These are phyloP conservation scores for Podiceps cristatus DNA, from an alignment of 2,113 vertebrate species.

Conservation along the genomic window DNA sequence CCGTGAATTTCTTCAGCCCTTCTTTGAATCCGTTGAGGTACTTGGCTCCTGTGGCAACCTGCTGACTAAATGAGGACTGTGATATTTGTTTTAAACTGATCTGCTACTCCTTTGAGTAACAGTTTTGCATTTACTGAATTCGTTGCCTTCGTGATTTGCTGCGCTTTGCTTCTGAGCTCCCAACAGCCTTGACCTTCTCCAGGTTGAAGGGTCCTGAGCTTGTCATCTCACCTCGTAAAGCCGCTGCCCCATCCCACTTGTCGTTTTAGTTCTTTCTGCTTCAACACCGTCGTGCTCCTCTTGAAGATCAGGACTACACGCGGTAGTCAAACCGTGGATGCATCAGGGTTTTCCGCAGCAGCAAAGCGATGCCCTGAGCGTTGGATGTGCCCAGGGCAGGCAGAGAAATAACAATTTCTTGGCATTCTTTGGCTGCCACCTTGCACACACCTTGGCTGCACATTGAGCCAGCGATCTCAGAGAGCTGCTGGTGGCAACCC, in stretches of 20 bases:
- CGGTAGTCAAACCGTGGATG: accelerated
- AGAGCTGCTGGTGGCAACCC: not conserved
- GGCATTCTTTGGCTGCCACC: not conserved
- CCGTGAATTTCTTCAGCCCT: not conserved
- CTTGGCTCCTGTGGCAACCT: not conserved
- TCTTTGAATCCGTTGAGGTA: not conserved
- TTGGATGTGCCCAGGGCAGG: not conserved
- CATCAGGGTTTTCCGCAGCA: not conserved
- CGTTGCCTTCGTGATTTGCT: not conserved
- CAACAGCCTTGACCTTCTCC: not conserved
- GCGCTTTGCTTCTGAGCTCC: not conserved
- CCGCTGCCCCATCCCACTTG: not conserved
- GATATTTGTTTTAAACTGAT: not conserved
- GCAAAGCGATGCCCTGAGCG: not conserved
- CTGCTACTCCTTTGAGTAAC: not conserved
- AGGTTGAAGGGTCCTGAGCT: not conserved
- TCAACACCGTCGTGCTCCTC: accelerated
- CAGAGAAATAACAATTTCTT: not conserved
- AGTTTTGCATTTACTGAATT: not conserved
- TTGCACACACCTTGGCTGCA: not conserved
- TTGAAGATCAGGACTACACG: not conserved
- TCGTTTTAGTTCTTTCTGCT: not conserved
- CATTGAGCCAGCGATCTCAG: not conserved
- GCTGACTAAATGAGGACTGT: not conserved
- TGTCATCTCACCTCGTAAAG: not conserved